Evolutionary conservation across 2,888 invertebrate species (phyloP), one percentile per base, ranked within the genome.

Genomic region (Cephus runcator): DNA sequence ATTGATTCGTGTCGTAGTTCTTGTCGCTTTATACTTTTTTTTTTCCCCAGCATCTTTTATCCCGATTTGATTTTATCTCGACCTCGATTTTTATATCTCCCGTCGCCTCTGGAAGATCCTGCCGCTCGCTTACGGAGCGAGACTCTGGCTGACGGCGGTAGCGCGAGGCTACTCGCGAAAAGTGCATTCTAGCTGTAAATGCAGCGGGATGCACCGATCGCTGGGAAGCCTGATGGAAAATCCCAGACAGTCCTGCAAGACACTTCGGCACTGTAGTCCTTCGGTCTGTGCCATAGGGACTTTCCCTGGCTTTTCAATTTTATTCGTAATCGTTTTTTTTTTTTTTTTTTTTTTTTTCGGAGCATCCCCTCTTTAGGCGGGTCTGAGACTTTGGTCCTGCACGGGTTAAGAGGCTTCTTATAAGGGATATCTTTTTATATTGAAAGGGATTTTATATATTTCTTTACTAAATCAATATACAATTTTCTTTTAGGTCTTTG

Each of bases 1-100:
- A 9, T 56, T 77, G 73, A 73, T 69, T 75, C 35, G 36, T 35
- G 34, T 12, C n/a, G 35, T 77, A 73, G 35, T 77, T 74, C 40
- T 40, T 15, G 40, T 15, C 6, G 15, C 6, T 23, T 40, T 40
- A 6, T 6, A 23, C 23, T 6, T 40, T 40, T 15, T 36, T 73
- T 33, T 33, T 40, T 40, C 34, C 11, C 15, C 40, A 40, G 15
- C 15, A 40, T 40, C 40, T 40, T 75, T 82, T 79, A 81, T 80
- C 78, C 75, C 36, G 76, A 79, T 76, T 80, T 76, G 82, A 85
- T 82, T 84, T 84, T 83, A 82, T 82, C 81, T 78, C 75, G 73
- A n/a, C 73, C 78, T 82, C 15, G 33, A 33, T 33, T 33, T 33
- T 33, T 0, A 33, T 33, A 33, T 33, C 78, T 82, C 15, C 82